A percentile compares a stretch with the other conserved stretches of the same genome.
These are phyloP conservation scores for Melanotaenia pygmaea DNA, from an alignment of 2,797 vertebrate genomes.

Conservation along the genomic window DNA sequence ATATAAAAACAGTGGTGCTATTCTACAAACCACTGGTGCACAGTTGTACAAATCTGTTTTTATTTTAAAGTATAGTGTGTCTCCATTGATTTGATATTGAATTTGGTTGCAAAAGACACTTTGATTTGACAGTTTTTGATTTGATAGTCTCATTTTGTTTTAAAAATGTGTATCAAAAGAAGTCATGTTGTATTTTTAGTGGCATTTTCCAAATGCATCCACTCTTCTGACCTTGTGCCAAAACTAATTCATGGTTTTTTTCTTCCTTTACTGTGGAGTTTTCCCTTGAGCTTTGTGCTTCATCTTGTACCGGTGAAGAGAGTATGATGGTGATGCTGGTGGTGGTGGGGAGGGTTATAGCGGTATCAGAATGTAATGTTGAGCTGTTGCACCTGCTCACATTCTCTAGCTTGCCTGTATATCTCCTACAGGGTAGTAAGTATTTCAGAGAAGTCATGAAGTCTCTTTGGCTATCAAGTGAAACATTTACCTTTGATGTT, in stretches of 20 bases:
- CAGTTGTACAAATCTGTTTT: neutral
- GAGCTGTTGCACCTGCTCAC: conserved; percentile 57
- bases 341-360: conserved; percentile 23
- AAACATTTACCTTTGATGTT: conserved; percentile 47
- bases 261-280: conserved; percentile 41
- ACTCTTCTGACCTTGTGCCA: conserved; percentile 18
- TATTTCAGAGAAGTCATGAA: conserved; percentile 50
- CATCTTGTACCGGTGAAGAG: conserved; percentile 44
- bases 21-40: too few relatives aligned
- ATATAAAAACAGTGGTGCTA: too few relatives aligned
- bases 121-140: neutral
- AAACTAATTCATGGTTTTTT: conserved; percentile 29
- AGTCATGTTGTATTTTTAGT: neutral
- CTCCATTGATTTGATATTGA: neutral
- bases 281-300: conserved; percentile 32
- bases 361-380: conserved; percentile 58
- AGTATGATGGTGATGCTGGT: neutral
- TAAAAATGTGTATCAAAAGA: neutral
- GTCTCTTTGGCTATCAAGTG: conserved; percentile 45
- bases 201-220: neutral
- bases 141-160: neutral
- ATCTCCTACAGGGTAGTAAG: conserved; percentile 57
- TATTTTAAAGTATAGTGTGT: neutral
- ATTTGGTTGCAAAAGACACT: neutral
- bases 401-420: conserved; percentile 47